Base-by-base conservation (phyloP, 2,888 invertebrate species). In the Eupithecia tripunctaria region DNA sequence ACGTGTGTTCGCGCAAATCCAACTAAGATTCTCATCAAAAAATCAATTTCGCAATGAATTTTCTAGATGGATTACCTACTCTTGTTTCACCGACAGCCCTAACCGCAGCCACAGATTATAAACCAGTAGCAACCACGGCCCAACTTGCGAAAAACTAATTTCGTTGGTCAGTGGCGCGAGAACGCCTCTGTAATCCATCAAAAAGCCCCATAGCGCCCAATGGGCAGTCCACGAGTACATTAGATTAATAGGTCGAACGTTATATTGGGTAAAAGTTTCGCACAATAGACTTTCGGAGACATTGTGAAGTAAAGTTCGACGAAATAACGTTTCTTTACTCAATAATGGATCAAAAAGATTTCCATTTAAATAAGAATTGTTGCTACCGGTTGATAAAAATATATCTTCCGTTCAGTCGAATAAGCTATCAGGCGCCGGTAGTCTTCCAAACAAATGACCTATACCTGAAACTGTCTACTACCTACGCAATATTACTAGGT, bases 111-210 rank as follows among this genome's bases (percentile, higher is more conserved):
- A 56, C 25, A 56, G 56, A 25, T 0, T 14, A 56, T 25, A 56
- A 21, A 56, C 25, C 68, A 74, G n/a, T 68, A 51, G 65, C 68
- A 38, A 43, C 68, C 27, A 18, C 36, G 69, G 68, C 15, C 71
- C 78, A 80, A 85, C 80, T 83, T 82, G 73, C 70, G 78, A 76
- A 78, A 83, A 86, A 86, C 84, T 86, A 86, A 87, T 86, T 85
- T 82, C 78, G 76, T 77, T 77, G 82, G 73, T 75, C 74, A 80
- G 75, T 76, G 81, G 78, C 72, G 81, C 80, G 81, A 72, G 59
- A 83, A 80, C 75, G 80, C 78, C 80, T 78, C 73, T 64, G 38
- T 83, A 81, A 87, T 87, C 86, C 85, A 86, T 87, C 87, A 87
- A 83, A 85, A 83, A 79, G 77, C 78, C 70, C 67, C 71, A 69